Base-by-base conservation (phyloP, 1,140 invertebrate species). In the Sarcophaga peregrina region DNA sequence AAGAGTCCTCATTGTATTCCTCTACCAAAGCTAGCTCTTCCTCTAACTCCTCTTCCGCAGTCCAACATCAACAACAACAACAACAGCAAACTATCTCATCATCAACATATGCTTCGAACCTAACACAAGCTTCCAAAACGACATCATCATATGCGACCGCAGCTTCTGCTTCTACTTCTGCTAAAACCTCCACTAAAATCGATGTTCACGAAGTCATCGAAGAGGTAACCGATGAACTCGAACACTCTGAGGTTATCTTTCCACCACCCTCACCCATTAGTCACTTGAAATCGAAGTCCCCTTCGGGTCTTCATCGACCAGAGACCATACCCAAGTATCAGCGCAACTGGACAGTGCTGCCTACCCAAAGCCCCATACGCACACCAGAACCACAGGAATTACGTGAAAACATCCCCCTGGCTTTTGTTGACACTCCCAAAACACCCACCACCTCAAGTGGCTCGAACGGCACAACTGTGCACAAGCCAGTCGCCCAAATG, bases 241-340 rank as follows among this genome's bases (percentile, higher is more conserved):
- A 90, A 82, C 87, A 90, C 85, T 88, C 87, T 47, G 85, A 86
- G 75, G 83, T 88, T 13, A 86, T 87, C 4, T 90, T 88, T 48
- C 88, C 88, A 81, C 88, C 88, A 85, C 88, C 88, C 82, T 90
- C 88, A 84, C 88, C 88, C 84, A 86, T 90, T 48, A 88, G 88
- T 83, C 88, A 90, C 90, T 75, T 91, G 86, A 86, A 89, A 81
- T 85, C 84, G 76, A 88, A 88, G 86, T 85, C 86, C 68, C 85
- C 87, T 52, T 91, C 92, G 83, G 92, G 91, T 73, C 89, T 94
- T 83, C 92, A 93, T 82, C 92, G 92, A 90, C 91, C 93, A 17
- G 92, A 93, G 73, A 91, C 89, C 86, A 92, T 93, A 86, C 93
- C 93, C 46, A 88, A 91, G 82, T 94, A 94, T 88, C 93, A 94